These are phyloP conservation scores for Carposina sasakii DNA, from an alignment of 1,140 invertebrate species.

Conservation along the genomic window DNA sequence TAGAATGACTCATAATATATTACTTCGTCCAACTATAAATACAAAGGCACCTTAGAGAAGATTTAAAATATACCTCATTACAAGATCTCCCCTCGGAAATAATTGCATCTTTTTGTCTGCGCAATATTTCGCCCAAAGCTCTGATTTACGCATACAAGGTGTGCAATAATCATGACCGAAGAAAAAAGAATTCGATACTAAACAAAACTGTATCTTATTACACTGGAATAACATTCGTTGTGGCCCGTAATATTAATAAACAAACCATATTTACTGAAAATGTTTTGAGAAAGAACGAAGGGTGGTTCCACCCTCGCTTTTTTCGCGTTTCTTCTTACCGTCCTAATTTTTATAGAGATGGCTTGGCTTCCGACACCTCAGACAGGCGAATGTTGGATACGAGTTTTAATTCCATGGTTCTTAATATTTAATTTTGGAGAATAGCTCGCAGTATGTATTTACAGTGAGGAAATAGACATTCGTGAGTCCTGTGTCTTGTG, in stretches of 20 bases:
- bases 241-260: constrained; percentile 20
- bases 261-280: constrained; percentile 54
- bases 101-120: constrained; percentile 65
- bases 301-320: constrained; percentile 63
- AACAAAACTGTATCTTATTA: constrained; percentile 27
- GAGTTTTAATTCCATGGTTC: no score
- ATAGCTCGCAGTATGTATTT: no score
- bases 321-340: constrained; percentile 58
- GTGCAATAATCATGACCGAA: constrained; percentile 62
- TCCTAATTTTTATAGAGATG: constrained; percentile 71
- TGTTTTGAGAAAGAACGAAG: constrained; percentile 59
- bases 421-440: no score
- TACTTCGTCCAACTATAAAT: no score
- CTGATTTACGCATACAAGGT: constrained; percentile 69
- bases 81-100: constrained; percentile 47
- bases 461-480: no score
- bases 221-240: constrained; percentile 27
- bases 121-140: constrained; percentile 50
- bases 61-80: constrained; percentile 37
- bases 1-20: no score
- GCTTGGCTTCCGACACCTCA: constrained; percentile 50
- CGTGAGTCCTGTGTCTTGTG: no score
- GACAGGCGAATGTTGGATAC: no score
- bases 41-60: constrained; percentile 19
- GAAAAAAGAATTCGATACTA: constrained; percentile 32